Base-by-base conservation (phyloP, 2,797 vertebrate genomes). In the Melanotaenia trifasciata region DNA sequence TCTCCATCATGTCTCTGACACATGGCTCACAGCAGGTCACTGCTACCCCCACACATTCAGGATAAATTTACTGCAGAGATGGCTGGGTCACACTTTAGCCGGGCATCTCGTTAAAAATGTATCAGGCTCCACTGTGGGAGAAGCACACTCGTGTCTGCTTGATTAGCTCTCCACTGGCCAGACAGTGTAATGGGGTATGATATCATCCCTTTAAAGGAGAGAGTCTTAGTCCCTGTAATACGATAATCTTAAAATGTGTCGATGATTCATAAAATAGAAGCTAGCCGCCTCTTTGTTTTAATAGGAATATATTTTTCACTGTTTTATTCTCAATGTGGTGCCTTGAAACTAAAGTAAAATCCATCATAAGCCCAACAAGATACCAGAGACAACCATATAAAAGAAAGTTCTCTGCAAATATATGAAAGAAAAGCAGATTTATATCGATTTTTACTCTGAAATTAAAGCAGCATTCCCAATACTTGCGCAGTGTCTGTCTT, bases 21-120 rank as follows among this genome's bases (percentile, higher is more conserved):
- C 83, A 85, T 85, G 86, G 88, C 68, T 81, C 74, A 38, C 89
- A 88, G 87, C 86, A 72, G 81, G 83, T 73, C 53, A 53, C 79
- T 14, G 58, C 82, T 50, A 35, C 83, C 75, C 79, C 76, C 73
- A 80, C 83, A 64, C 79, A 72, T 74, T 73, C 75, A 81, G 74
- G 76, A 83, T 86, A 79, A 32, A 89, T 87, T 85, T 79, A 87
- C 83, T 80, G 87, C 83, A 71, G 75, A 74, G 73, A 83, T 57
- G 70, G 16, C 78, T 69, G 74, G 67, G 69, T 85, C 81, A 75
- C 74, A 51, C 87, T 83, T 36, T 80, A 79, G 78, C 81, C 54
- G 78, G 71, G 53, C 79, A 76, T 87, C 84, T 91, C 75, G 83
- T 90, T 92, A 93, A 93, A 91, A 90, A 92, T 90, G 76, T 71